Conservation (phyloP, 2,113 vertebrate species). For the Eonycteris spelaea region DNA sequence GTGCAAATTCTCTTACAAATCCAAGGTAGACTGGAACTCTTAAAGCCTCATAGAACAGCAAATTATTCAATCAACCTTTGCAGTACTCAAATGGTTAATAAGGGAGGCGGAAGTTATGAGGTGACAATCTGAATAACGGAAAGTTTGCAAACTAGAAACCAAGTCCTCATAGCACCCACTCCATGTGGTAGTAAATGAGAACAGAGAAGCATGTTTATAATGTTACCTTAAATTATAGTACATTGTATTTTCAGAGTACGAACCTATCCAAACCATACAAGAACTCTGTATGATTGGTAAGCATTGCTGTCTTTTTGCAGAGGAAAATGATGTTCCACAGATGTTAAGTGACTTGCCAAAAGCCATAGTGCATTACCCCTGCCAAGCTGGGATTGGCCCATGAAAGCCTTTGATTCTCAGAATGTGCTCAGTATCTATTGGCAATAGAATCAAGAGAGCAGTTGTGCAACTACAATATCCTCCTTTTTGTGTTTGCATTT, state of each 20-base stretch:
- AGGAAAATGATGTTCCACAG: slow-evolving; percentile 9
- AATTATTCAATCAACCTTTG: neutral
- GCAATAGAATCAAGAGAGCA: neutral
- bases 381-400: neutral
- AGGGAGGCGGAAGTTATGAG: neutral
- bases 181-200: slow-evolving; percentile 8
- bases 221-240: neutral
- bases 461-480: neutral
- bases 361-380: neutral
- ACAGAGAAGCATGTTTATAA: neutral
- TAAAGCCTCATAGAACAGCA: neutral
- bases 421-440: neutral
- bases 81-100: neutral
- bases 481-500: neutral
- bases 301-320: neutral
- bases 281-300: neutral
- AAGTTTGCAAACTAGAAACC: neutral
- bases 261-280: neutral
- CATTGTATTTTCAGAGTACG: neutral
- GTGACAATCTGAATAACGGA: neutral
- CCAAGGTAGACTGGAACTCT: neutral
- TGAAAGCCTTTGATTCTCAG: neutral
- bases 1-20: neutral
- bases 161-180: neutral
- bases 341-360: slow-evolving; percentile 30